These are phyloP conservation scores for Peromyscus attwateri DNA, from an alignment of 2,797 vertebrate genomes.

Conservation along the genomic window DNA sequence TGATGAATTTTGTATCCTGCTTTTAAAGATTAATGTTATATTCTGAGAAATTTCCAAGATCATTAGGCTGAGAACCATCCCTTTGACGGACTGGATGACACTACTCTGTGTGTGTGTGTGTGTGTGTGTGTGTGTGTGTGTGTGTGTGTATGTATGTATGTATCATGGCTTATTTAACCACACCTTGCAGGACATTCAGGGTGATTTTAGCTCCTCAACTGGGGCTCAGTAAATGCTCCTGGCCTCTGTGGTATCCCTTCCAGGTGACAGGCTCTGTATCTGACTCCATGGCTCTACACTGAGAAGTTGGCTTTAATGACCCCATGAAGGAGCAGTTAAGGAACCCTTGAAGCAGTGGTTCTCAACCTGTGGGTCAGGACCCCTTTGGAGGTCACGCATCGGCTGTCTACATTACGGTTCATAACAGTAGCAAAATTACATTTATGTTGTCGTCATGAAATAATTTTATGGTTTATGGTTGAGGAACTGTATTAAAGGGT, in stretches of 20 bases:
- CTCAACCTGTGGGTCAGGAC: background rate
- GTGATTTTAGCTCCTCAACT: background rate
- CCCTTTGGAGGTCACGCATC: background rate
- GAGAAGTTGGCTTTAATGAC: background rate
- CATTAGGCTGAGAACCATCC: background rate
- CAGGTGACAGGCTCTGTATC: background rate
- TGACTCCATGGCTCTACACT: background rate
- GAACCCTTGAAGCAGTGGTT: background rate
- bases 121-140: too few relatives aligned
- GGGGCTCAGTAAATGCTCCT: background rate
- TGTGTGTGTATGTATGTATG: background rate
- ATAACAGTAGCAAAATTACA: background rate
- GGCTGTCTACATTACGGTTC: background rate
- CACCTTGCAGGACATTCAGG: background rate
- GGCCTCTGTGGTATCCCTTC: accelerated
- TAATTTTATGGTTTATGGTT: background rate
- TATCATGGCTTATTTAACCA: background rate
- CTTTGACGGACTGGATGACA: background rate
- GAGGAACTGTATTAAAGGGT: background rate
- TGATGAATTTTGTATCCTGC: slow-evolving; percentile 62
- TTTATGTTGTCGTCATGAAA: background rate
- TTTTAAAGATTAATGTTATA: slow-evolving; percentile 63
- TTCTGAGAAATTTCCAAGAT: slow-evolving; percentile 51
- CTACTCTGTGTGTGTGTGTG: background rate
- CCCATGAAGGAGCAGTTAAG: background rate